Evolutionary conservation across 2,888 invertebrate genomes (phyloP).

Genomic region (Galerucella calmariensis): DNA sequence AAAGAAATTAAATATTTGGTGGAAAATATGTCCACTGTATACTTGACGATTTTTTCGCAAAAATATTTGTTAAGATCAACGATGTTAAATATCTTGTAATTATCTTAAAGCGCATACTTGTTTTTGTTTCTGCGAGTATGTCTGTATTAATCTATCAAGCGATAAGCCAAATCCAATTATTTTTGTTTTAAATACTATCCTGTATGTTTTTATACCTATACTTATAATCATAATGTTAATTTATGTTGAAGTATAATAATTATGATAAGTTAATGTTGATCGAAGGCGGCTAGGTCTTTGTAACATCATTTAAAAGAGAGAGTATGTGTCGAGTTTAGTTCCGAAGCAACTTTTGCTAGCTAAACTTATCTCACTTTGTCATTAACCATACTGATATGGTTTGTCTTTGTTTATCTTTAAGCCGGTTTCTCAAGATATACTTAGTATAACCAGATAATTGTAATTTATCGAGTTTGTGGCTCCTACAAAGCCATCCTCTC

Average conservation of each 20-base stretch:
- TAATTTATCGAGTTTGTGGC: conserved; percentile 55
- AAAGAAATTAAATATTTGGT: no score
- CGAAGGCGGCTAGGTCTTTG: conserved; percentile 49
- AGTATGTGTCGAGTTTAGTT: conserved; percentile 48
- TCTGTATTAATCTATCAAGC: not conserved
- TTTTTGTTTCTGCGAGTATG: not conserved
- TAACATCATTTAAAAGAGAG: conserved; percentile 43
- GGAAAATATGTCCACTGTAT: no score
- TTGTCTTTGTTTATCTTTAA: conserved; percentile 33
- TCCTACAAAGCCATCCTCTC: conserved; percentile 44
- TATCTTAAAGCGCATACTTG: not conserved
- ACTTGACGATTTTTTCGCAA: no score
- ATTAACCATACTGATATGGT: not conserved
- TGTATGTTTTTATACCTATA: conserved; percentile 28
- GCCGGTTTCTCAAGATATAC: conserved; percentile 46
- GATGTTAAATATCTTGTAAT: no score
- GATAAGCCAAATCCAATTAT: not conserved
- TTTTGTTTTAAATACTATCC: conserved; percentile 23
- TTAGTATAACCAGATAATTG: conserved; percentile 55
- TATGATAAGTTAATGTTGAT: conserved; percentile 50
- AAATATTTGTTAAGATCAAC: no score
- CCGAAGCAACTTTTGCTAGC: conserved; percentile 47
- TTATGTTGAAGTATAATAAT: conserved; percentile 48
- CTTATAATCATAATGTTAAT: conserved; percentile 47
- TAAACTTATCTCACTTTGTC: conserved; percentile 26